Evolutionary conservation across 2,113 vertebrate species (phyloP), one percentile per base, ranked within the genome.

Genomic region (Otocyon megalotis): DNA sequence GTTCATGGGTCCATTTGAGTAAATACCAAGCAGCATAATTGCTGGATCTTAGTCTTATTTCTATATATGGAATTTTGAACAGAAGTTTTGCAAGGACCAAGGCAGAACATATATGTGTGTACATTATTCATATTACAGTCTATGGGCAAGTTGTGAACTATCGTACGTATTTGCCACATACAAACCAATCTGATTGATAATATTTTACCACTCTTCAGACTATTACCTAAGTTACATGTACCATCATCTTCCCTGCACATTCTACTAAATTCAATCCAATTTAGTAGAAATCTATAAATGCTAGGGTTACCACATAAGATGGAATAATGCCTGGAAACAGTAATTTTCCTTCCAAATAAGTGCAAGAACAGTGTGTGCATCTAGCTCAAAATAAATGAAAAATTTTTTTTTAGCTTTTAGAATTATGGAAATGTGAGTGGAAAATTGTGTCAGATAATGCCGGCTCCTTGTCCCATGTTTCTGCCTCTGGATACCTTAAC

Each of bases 381-480:
- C 43, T 28, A 56, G 3, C 19, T 89, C 53, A 93, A 92, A 92
- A 95, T 53, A 95, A 85, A 69, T 43, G 20, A 74, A 95, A 84
- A 6, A 16, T 1, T 24, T 20, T 24, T 20, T 43, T 63, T 63
- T 32, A 93, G 16, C 7, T 37, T 92, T 76, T 85, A 79, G 35
- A 90, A 83, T 83, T 83, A 67, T 54, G 7, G 16, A 88, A 72
- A 84, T 65, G 5, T 35, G 12, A 54, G 0, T 28, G 3, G 20
- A 96, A 87, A 63, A 63, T 26, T 15, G 37, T 58, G 15, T 63
- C 50, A 62, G 26, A 2, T 58, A 35, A 19, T 32, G 37, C 5
- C 15, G 2, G 86, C 3, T 13, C 2, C 12, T 54, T 85, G 69
- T 32, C 3, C 43, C 30, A 67, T 35, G 2, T 77, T 90, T 63